Evolutionary conservation across 2,888 invertebrate genomes (phyloP), one percentile per base, ranked within the genome.

Genomic region (Drosophila vallismaia): DNA sequence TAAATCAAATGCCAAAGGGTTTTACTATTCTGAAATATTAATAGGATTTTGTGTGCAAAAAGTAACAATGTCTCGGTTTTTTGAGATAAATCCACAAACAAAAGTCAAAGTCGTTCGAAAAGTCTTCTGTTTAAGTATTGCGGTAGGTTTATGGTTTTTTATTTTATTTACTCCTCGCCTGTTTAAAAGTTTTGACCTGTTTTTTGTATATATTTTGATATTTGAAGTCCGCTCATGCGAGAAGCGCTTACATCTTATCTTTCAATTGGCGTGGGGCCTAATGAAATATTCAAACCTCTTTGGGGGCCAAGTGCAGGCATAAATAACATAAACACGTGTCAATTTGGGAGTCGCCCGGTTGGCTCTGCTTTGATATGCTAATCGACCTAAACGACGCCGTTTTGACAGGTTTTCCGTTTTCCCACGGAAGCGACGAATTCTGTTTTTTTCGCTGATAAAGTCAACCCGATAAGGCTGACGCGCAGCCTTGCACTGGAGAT

Each of bases 331-430:
- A 88, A 71, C 84, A 80, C 81, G 74, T 86, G 88, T 84, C 88
- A 77, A 77, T 83, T 80, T 75, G 78, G 76, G 70, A 70, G 81
- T 72, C 71, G 81, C 78, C 77, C 79, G 67, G 68, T 60, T 87
- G 74, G 44, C 69, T 64, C 64, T 42, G 71, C 88, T 88, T 83
- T 83, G 88, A 84, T 88, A 83, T 88, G 83, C 78, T 86, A 83
- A 83, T 83, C 83, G 76, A 66, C 63, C 63, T 88, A 88, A 88
- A 83, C 80, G 88, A 71, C 70, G 81, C 71, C 80, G 71, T 83
- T 83, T 76, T 86, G 83, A 86, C 88, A 88, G 86, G 86, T 76
- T 86, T 86, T 86, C 76, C 86, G 78, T 80, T 88, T 82, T 82
- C 79, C 72, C 83, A 76, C 83, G 88, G 79, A 87, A 77, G 63